Evolutionary conservation across 1,140 invertebrate species (phyloP), one percentile per base, ranked within the genome.

Genomic region (Hyles euphorbiae): DNA sequence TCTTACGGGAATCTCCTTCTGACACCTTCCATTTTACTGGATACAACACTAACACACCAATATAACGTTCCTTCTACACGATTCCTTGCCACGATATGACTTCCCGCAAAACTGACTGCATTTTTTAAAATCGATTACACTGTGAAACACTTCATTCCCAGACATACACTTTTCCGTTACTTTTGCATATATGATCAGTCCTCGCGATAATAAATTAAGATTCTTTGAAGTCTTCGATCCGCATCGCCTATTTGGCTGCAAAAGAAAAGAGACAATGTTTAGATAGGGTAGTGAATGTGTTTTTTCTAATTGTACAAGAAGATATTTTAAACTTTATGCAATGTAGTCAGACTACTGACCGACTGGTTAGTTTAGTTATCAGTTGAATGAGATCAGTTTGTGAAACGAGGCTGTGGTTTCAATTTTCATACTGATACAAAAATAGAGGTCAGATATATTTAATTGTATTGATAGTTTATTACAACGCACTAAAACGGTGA

Each of bases 31-130:
- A 86, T 81, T 66, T 76, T 77, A 81, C 76, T 80, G 85, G 85
- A 88, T 86, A 88, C 85, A 88, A 88, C 85, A 86, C 83, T 85
- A 78, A 77, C 85, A 84, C 77, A 81, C 85, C 85, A 86, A 67
- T 78, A 74, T 74, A 81, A 79, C 86, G 85, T 88, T 22, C 83
- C 85, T 57, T 71, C 83, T 58, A 67, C 76, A 76, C 64, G 10
- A 69, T 72, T 75, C 73, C 73, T 33, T 61, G 63, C 70, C 74
- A 61, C 69, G 53, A 61, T 72, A 71, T 76, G 73, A 76, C 69
- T 78, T 81, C 83, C 85, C 85, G 81, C 61, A 72, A 71, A 67
- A 73, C 68, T 63, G 53, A 47, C 7, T 48, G 44, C 44, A 56
- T 40, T 62, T 60, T 62, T 58, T 71, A 55, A 65, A 68, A 74